Evolutionary conservation across 2,888 invertebrate species (phyloP).

Genomic region (Thysanoteuthis rhombus): DNA sequence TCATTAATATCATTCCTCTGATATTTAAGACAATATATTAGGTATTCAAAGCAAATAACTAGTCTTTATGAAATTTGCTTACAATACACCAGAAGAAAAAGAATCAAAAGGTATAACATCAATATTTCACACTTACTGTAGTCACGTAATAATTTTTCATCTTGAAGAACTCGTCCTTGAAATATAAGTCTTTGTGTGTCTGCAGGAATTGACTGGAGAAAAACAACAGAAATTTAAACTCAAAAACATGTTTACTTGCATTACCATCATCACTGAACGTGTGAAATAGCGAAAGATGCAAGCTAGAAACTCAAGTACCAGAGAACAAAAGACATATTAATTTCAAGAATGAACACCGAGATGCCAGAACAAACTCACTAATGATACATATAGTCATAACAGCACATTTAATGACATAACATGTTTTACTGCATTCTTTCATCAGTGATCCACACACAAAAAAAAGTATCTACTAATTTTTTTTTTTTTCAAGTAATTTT

Average conservation of each 20-base stretch:
- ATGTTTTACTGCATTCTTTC: no score
- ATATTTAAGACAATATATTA: background rate
- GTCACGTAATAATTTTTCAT: conserved; percentile 85
- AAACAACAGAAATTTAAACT: conserved; percentile 30
- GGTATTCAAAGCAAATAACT: background rate
- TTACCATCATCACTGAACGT: background rate
- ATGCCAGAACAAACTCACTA: no score
- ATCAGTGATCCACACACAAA: no score
- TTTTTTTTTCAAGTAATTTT: no score
- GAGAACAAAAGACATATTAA: no score
- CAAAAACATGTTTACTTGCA: background rate
- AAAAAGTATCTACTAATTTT: no score
- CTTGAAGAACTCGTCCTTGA: conserved; percentile 90
- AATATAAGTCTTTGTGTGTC: conserved; percentile 90
- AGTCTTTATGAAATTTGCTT: background rate
- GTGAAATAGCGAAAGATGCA: background rate
- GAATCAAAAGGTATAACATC: no score
- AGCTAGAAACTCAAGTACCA: no score
- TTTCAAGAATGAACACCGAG: no score
- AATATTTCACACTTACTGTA: conserved; percentile 71
- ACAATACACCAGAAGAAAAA: background rate
- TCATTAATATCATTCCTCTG: background rate
- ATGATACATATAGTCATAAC: no score
- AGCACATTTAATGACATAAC: no score
- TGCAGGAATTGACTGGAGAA: conserved; percentile 74